Evolutionary conservation across 2,797 vertebrate genomes (phyloP), one percentile per base, ranked within the genome.

Genomic region (Heliangelus exortis): DNA sequence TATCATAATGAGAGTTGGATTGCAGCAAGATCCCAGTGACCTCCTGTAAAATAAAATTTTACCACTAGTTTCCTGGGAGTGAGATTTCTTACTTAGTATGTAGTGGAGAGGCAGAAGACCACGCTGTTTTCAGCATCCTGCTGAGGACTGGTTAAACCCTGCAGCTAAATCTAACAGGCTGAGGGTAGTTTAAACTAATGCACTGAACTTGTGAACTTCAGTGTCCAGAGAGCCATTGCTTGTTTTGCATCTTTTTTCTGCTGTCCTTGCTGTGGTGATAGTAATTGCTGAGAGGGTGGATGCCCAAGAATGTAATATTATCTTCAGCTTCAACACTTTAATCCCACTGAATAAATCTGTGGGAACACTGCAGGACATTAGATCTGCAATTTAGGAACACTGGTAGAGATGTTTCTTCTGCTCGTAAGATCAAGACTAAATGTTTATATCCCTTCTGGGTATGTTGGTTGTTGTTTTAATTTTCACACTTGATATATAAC

Each of bases 381-480:
- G 41, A 87, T 55, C 53, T 22, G 63, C 28, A 43, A 14, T 76
- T 93, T 65, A 53, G 80, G 54, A 93, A 84, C n/a, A 31, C 11
- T 15, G 31, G 31, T 87, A 73, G 39, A 21, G 55, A 77, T 73
- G 15, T 84, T 94, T 67, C 45, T 89, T 92, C 78, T 79, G 41
- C 55, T 84, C 15, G 11, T 50, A 63, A 69, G 18, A 87, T 69
- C 34, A 53, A 36, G 23, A 67, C 39, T 92, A 66, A 81, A 81
- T 0, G 0, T 89, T 90, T 90, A 67, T 76, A 25, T 87, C 31
- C 59, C 83, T 91, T 91, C 81, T 39, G 36, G 53, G 33, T 86
- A 54, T 57, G 57, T 87, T 95, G 79, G 83, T 10, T 90, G 36
- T 71, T 88, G n/a, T 45, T 87, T 89, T 93, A 94, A 82, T 95